These are phyloP conservation scores for Oryzias celebensis DNA, from an alignment of 2,113 vertebrate genomes.

Conservation along the genomic window DNA sequence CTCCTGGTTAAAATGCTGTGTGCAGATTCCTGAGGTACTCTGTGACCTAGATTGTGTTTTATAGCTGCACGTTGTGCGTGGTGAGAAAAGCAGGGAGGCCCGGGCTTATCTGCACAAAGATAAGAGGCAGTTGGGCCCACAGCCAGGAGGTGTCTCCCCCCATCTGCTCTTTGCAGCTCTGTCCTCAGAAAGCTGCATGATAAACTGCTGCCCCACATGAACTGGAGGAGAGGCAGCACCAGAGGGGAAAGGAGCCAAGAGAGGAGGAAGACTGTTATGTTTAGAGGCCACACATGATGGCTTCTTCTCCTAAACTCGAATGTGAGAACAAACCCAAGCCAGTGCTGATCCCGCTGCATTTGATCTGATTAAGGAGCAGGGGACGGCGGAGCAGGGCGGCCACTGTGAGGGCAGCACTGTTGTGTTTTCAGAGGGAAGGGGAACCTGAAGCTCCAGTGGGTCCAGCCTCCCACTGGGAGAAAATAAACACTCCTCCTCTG, in stretches of 20 bases:
- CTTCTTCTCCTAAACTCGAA: slow-evolving; percentile 76
- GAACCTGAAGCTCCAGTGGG: slow-evolving; percentile 56
- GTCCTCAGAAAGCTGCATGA: slow-evolving; percentile 56
- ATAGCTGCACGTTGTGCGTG: slow-evolving; percentile 43
- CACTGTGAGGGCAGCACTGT: slow-evolving; percentile 52
- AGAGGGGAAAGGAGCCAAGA: slow-evolving; percentile 11
- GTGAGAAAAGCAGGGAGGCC: slow-evolving; percentile 48
- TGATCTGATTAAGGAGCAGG: slow-evolving; percentile 49
- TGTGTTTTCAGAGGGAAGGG: slow-evolving; percentile 56
- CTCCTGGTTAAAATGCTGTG: slow-evolving; percentile 35
- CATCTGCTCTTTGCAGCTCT: slow-evolving; percentile 45
- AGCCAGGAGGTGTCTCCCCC: slow-evolving; percentile 64
- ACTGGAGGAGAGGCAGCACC: slow-evolving; percentile 3
- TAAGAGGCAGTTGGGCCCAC: slow-evolving; percentile 50
- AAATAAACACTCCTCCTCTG: slow-evolving; percentile 72
- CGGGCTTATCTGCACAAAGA: slow-evolving; percentile 62
- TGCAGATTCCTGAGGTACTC: slow-evolving; percentile 31
- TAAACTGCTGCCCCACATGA: slow-evolving; percentile 51
- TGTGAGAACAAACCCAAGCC: slow-evolving; percentile 74
- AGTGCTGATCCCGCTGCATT: slow-evolving; percentile 64
- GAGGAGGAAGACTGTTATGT: slow-evolving; percentile 47
- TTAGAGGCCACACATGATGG: slow-evolving; percentile 80
- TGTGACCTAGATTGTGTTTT: slow-evolving; percentile 60
- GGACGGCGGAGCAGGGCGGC: slow-evolving; percentile 25
- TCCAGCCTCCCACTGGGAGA: slow-evolving; percentile 60